A percentile compares a stretch with the other conserved stretches of the same genome.
Conservation (phyloP, 2,797 vertebrate genomes). For the Pseudochirops cupreus region DNA sequence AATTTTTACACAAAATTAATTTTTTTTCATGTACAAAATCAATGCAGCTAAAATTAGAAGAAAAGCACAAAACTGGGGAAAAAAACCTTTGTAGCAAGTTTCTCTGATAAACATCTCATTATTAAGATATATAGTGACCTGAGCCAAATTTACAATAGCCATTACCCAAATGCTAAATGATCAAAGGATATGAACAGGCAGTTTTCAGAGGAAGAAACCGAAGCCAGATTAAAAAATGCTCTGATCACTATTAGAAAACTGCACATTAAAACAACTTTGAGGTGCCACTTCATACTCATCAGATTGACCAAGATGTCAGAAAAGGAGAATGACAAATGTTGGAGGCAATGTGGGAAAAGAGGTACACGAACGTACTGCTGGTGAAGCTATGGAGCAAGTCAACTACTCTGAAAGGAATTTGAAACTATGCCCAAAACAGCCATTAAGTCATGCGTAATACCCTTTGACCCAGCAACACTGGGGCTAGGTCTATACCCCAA, state of each 20-base stretch:
- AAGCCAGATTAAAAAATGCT: background rate
- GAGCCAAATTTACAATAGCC: background rate
- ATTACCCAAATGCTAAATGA: background rate
- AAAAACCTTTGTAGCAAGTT: background rate
- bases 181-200: background rate
- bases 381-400: background rate
- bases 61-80: background rate
- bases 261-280: background rate
- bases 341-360: background rate
- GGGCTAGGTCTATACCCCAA: too few relatives aligned
- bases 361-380: background rate
- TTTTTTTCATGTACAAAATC: background rate
- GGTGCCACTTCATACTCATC: background rate
- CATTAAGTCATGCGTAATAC: background rate
- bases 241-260: background rate
- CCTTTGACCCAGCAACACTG: too few relatives aligned
- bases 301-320: background rate
- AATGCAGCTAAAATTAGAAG: background rate
- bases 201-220: background rate
- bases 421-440: background rate
- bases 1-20: background rate
- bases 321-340: background rate
- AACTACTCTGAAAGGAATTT: background rate
- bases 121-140: background rate
- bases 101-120: background rate